phyloP scores from a whole-genome alignment of 2,888 invertebrate genomes.

The Yponomeuta malinellus region DNA sequence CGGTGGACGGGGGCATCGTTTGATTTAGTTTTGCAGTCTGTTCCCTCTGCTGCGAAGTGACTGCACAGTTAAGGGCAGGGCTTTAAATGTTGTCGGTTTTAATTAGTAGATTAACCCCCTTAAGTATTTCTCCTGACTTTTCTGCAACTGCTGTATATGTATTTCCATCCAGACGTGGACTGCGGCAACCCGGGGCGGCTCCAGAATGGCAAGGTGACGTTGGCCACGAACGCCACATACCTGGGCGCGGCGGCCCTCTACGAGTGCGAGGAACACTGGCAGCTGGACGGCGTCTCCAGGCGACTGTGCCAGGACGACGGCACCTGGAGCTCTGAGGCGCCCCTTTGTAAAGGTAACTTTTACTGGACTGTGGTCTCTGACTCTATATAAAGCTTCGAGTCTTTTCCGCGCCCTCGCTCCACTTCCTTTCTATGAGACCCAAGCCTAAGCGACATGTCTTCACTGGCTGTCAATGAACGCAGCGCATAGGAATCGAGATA shows the following conservation, averaged over 20 bases:
- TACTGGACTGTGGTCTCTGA: too few species aligned
- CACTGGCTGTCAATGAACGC: too few species aligned
- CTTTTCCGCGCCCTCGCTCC: too few species aligned
- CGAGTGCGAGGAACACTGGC: conserved; percentile 87
- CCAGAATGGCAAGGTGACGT: conserved; percentile 83
- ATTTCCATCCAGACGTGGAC: conserved; percentile 81
- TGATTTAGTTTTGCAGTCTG: too few species aligned
- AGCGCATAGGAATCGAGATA: too few species aligned
- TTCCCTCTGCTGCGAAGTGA: too few species aligned
- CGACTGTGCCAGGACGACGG: conserved; percentile 91
- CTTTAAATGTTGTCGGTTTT: too few species aligned
- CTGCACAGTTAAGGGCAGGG: too few species aligned
- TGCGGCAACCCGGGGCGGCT: conserved; percentile 86
- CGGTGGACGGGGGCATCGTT: too few species aligned
- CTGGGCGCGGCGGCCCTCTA: conserved; percentile 91
- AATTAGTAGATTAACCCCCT: not conserved
- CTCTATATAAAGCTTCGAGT: too few species aligned
- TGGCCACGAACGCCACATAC: conserved; percentile 91
- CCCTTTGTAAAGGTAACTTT: conserved; percentile 83
- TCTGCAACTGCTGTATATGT: not conserved
- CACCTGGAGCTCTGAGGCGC: conserved; percentile 91
- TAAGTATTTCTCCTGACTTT: not conserved
- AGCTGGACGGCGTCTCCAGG: conserved; percentile 88
- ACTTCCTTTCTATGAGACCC: too few species aligned
- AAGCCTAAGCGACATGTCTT: too few species aligned